phyloP scores from a whole-genome alignment of 2,113 vertebrate species.

The Nothobranchius furzeri region DNA sequence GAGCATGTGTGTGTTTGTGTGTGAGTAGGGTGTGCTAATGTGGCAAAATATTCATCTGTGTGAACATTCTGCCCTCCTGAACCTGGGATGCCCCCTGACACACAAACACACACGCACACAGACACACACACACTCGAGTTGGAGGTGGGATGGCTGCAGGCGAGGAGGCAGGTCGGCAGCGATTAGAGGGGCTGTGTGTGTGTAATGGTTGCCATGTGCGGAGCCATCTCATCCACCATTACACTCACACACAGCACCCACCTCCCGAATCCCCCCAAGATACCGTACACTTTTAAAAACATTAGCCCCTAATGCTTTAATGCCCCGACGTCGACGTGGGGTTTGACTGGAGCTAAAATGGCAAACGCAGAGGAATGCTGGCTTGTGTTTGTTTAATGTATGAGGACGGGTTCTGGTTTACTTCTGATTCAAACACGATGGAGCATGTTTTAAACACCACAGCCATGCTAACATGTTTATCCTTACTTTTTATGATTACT shows the following conservation, averaged over 20 bases:
- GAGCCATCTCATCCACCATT: constrained; percentile 75
- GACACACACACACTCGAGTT: constrained; percentile 50
- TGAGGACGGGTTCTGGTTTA: constrained; percentile 54
- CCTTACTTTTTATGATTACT: neutral
- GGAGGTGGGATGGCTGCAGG: constrained; percentile 80
- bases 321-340: constrained; percentile 72
- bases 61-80: constrained; percentile 81
- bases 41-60: constrained; percentile 68
- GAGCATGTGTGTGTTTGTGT: neutral
- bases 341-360: constrained; percentile 74
- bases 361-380: constrained; percentile 70
- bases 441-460: constrained; percentile 11
- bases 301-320: constrained; percentile 84
- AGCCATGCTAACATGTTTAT: neutral
- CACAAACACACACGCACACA: constrained; percentile 50
- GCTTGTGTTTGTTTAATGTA: constrained; percentile 68
- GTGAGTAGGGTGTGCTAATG: constrained; percentile 57
- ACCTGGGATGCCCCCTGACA: constrained; percentile 78
- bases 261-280: constrained; percentile 72
- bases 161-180: constrained; percentile 77
- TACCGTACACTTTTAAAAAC: constrained; percentile 83
- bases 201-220: constrained; percentile 85
- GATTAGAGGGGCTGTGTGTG: constrained; percentile 80
- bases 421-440: constrained; percentile 56
- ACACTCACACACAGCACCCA: constrained; percentile 72